phyloP scores from a whole-genome alignment of 1,140 invertebrate genomes.

The Penaeus indicus region DNA sequence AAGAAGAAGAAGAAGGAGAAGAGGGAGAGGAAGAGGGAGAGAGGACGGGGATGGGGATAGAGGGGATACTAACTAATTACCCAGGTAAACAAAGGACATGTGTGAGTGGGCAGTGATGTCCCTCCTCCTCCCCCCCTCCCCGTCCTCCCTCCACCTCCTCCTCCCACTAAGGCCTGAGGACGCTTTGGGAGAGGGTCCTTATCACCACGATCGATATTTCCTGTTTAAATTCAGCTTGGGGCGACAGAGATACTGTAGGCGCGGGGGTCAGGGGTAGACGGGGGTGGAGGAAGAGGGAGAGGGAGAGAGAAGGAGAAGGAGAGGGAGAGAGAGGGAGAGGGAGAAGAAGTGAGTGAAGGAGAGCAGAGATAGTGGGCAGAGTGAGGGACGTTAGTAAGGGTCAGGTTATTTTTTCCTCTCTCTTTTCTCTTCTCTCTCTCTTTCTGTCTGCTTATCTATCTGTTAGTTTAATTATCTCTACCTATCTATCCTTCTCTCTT shows the following conservation, averaged over 20 bases:
- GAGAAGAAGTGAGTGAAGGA: background rate
- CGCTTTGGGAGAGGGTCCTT: background rate
- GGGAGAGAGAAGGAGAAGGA: no score
- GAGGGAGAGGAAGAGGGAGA: no score
- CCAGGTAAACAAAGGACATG: no score
- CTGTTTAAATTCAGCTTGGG: slow-evolving; percentile 22
- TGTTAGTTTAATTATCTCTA: background rate
- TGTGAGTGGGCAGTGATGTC: no score
- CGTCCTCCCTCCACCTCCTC: no score
- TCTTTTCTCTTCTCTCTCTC: background rate
- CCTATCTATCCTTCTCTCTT: background rate
- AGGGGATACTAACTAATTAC: no score
- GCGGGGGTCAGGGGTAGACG: background rate
- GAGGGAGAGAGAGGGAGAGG: no score
- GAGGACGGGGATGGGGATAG: no score
- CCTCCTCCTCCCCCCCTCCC: no score
- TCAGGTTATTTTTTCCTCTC: background rate
- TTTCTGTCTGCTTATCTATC: background rate
- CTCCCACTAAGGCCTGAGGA: background rate
- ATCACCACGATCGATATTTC: slow-evolving; percentile 15
- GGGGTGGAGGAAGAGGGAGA: background rate
- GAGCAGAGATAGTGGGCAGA: background rate
- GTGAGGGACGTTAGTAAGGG: background rate
- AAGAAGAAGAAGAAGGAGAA: no score
- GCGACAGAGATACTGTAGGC: slow-evolving; percentile 3